Evolutionary conservation across 2,888 invertebrate genomes (phyloP).

Genomic region (Nomada fabriciana): DNA sequence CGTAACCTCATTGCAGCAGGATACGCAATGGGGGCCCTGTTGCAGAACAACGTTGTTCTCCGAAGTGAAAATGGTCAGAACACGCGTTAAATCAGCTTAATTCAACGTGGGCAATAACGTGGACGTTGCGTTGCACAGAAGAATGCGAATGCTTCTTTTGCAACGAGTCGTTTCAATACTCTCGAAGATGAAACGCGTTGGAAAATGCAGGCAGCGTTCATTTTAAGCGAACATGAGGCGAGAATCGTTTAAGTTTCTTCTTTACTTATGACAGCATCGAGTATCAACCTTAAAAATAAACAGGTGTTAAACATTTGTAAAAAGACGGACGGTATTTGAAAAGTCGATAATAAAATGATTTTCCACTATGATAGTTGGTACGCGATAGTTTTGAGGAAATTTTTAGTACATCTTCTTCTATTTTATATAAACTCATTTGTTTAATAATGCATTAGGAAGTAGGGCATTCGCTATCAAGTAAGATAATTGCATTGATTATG

Average conservation of each 20-base stretch:
- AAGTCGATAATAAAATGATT: no score
- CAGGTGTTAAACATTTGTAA: no score
- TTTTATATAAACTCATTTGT: no score
- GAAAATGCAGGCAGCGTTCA: neutral
- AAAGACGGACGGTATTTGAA: no score
- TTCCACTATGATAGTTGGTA: no score
- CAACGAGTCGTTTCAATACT: constrained; percentile 11
- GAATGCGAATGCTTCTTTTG: constrained; percentile 23
- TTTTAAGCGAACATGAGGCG: neutral
- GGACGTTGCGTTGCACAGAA: constrained; percentile 21
- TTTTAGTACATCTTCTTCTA: no score
- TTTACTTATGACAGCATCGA: neutral
- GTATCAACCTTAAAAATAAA: neutral
- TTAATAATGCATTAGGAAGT: no score
- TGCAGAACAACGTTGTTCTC: constrained; percentile 30
- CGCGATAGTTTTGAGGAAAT: no score
- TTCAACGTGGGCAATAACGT: constrained; percentile 33
- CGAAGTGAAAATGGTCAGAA: constrained; percentile 25
- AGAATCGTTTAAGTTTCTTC: neutral
- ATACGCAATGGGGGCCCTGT: constrained; percentile 25
- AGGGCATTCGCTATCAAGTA: no score
- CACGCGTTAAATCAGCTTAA: constrained; percentile 19
- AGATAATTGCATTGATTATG: no score
- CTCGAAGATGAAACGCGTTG: constrained; percentile 28
- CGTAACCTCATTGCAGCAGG: constrained; percentile 30